Base-by-base conservation (phyloP, 2,113 vertebrate genomes). In the Saccopteryx leptura region DNA sequence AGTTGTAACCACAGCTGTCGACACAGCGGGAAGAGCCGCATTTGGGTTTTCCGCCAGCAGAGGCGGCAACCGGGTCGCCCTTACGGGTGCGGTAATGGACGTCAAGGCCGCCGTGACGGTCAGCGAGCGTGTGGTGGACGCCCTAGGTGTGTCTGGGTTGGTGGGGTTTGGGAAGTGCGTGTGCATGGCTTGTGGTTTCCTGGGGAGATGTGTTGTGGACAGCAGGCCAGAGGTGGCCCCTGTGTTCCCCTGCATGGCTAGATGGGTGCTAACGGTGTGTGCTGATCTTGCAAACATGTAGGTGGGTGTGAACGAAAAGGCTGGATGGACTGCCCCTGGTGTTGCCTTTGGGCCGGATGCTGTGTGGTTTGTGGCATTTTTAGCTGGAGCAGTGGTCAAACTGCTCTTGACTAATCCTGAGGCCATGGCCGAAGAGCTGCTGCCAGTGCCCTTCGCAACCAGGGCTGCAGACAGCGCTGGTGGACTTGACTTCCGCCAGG, bases 21-120 rank as follows among this genome's bases (percentile, higher is more conserved):
- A 96, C 1, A 86, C 96, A 0, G 98, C 97, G 5, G 90, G 95
- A 0, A 97, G 84, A 96, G 94, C 96, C 92, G 97, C 65, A 33
- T 99, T 97, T 23, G 96, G 97, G 95, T 95, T 98, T 96, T 96
- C 98, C 90, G 97, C 97, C 9, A 98, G 94, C 88, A 94, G 88
- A 95, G 98, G 97, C 21, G 97, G 98, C 54, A 98, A 96, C 98
- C 98, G 99, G 93, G 98, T 97, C 69, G 98, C 94, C 96, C 98
- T 98, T 52, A 98, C 98, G 2, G 98, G 98, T 66, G 98, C 99
- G 48, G 98, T 96, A 66, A 98, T 75, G n/a, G 99, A 98, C 2
- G 99, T 97, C 82, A 99, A 96, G 50, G 99, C 98, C 18, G 99
- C 98, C 19, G 98, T 98, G 74, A 98, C 98, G 18, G 98, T 98